These are phyloP conservation scores for Caenorhabditis angaria DNA, from an alignment of 2,888 invertebrate species.

Conservation along the genomic window DNA sequence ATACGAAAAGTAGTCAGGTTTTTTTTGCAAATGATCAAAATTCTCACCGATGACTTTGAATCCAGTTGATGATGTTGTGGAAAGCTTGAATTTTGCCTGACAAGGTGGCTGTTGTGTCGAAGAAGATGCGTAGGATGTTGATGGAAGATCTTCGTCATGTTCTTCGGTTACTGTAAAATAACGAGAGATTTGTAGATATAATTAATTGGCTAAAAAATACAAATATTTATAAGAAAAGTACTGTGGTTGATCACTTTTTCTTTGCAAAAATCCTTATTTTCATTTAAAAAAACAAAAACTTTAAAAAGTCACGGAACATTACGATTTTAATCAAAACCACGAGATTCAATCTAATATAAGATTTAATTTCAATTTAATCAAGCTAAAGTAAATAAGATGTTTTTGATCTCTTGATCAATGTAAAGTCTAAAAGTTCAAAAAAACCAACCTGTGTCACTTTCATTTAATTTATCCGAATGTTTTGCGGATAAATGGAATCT, in stretches of 20 bases:
- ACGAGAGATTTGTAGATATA: background rate
- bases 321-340: no score
- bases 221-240: no score
- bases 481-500: constrained; percentile 37
- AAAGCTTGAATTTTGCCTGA: background rate
- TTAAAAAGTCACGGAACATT: no score
- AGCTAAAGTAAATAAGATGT: no score
- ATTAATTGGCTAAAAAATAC: background rate
- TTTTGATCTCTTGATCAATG: no score
- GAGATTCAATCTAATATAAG: no score
- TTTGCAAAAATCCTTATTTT: no score
- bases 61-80: background rate
- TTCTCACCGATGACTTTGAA: background rate
- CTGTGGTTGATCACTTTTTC: no score
- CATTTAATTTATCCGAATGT: constrained; percentile 16
- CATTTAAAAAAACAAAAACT: no score
- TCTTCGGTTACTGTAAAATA: constrained; percentile 1
- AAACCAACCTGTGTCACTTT: background rate
- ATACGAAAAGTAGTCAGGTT: no score
- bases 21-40: no score
- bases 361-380: no score
- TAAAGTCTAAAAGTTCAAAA: background rate
- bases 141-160: constrained; percentile 2
- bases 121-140: constrained; percentile 1
- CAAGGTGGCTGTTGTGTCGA: background rate